Percentiles rank a stretch among this genome's conserved stretches.
These are phyloP conservation scores for Eutolmus rufibarbis DNA, from an alignment of 2,888 invertebrate species.

Conservation along the genomic window DNA sequence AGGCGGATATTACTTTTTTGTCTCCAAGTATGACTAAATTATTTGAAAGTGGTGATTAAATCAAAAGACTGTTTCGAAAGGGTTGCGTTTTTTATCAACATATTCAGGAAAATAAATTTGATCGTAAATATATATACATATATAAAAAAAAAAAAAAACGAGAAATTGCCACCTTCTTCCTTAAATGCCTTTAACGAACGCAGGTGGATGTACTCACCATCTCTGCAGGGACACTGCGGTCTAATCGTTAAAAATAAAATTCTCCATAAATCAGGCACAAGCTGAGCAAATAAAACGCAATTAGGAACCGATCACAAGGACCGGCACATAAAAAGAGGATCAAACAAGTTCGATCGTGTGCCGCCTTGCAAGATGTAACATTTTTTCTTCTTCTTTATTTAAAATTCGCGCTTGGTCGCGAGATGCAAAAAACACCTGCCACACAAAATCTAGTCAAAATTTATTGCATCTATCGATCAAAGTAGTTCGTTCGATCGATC, in stretches of 20 bases:
- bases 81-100: background rate
- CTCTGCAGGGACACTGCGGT: slow-evolving; percentile 22
- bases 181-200: background rate
- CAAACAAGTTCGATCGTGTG: background rate
- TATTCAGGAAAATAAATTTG: background rate
- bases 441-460: slow-evolving; percentile 22
- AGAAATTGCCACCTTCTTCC: background rate
- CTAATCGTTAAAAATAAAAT: background rate
- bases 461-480: slow-evolving; percentile 34
- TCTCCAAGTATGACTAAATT: background rate
- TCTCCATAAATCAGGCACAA: slow-evolving; percentile 23
- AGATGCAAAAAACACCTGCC: slow-evolving; percentile 37
- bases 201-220: slow-evolving; percentile 25
- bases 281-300: slow-evolving; percentile 22
- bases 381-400: background rate
- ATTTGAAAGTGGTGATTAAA: background rate
- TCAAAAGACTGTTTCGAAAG: background rate
- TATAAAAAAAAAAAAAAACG: background rate
- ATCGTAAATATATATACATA: background rate
- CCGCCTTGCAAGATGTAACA: background rate
- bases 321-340: background rate
- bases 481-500: slow-evolving; percentile 7
- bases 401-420: background rate
- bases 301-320: slow-evolving; percentile 2
- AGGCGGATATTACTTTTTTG: background rate